Percentiles rank a stretch among this genome's conserved stretches.
Conservation (phyloP, 2,888 invertebrate species). For the Phyllotreta striolata region DNA sequence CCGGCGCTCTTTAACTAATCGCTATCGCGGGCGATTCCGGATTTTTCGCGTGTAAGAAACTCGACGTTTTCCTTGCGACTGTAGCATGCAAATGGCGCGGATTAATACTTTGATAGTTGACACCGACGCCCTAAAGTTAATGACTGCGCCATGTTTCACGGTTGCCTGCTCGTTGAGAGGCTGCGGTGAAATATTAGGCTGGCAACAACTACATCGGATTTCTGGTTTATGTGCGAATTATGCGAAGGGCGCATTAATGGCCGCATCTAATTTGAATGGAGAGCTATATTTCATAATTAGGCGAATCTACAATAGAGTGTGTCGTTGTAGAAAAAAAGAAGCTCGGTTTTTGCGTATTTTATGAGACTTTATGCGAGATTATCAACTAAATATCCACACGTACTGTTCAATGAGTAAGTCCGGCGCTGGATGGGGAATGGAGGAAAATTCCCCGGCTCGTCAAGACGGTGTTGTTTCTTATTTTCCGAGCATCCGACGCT, state of each 20-base stretch:
- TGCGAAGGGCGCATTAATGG: conserved; percentile 33
- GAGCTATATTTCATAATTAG: conserved; percentile 25
- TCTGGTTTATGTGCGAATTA: conserved; percentile 39
- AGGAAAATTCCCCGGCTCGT: conserved; percentile 5
- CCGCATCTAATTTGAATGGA: conserved; percentile 21
- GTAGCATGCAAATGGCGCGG: conserved; percentile 9
- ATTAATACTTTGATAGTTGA: conserved; percentile 27
- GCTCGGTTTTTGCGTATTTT: too few species aligned
- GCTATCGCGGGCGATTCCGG: not conserved
- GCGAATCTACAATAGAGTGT: too few species aligned
- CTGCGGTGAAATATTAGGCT: conserved; percentile 35
- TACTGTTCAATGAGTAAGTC: too few species aligned
- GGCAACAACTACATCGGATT: conserved; percentile 37
- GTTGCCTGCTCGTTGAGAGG: conserved; percentile 35
- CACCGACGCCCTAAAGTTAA: conserved; percentile 30
- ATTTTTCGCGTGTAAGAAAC: too few species aligned
- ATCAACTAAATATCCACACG: too few species aligned
- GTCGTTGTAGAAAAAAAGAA: too few species aligned
- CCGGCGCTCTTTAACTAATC: conserved; percentile 8
- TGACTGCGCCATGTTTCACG: conserved; percentile 33
- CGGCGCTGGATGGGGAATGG: not conserved
- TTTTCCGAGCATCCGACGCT: conserved; percentile 19
- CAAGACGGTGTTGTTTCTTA: conserved; percentile 11
- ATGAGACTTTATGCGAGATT: too few species aligned
- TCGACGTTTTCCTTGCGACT: too few species aligned